Evolutionary conservation across 2,888 invertebrate species (phyloP), one percentile per base, ranked within the genome.

Genomic region (Ochlodes sylvanus): DNA sequence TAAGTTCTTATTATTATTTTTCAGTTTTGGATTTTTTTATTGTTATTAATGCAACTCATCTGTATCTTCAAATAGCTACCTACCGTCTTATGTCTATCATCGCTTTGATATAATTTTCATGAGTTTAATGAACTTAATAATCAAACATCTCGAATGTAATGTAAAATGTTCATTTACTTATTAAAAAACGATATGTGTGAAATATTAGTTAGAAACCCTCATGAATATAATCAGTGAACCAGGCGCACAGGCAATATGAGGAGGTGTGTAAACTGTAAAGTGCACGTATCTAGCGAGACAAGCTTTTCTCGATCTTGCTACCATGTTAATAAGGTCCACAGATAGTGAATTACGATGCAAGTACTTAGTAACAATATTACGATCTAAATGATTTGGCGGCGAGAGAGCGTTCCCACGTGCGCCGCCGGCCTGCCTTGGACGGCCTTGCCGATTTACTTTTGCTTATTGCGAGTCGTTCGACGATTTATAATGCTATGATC

Each of bases 351-450:
- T 44, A 15, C 50, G 50, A 50, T 17, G 50, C 10, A 12, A 19
- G 19, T 50, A 50, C 50, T 50, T 14, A 19, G 50, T 41, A 58
- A 65, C 58, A 58, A 52, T 60, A 60, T 66, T 66, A 44, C 54
- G 66, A 66, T 66, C 60, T 60, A 65, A 65, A 65, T 41, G 60
- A 66, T 66, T 66, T 42, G 66, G 68, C 47, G 72, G 64, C 56
- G 73, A 72, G 74, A 71, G 74, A 69, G 70, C 74, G 77, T 82
- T 89, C 87, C 85, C 91, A 89, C 89, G 90, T 90, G 89, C 85
- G 78, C 75, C 19, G 68, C 75, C 74, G 73, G 84, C 80, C 88
- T 90, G 90, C 92, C 92, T 92, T 92, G 90, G 87, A 86, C 91
- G 92, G 82, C 92, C 92, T 92, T 92, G 91, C 81, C 82, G 82